These are phyloP conservation scores for Thalassaphorura encarpata DNA, from an alignment of 1,140 invertebrate genomes.

Conservation along the genomic window DNA sequence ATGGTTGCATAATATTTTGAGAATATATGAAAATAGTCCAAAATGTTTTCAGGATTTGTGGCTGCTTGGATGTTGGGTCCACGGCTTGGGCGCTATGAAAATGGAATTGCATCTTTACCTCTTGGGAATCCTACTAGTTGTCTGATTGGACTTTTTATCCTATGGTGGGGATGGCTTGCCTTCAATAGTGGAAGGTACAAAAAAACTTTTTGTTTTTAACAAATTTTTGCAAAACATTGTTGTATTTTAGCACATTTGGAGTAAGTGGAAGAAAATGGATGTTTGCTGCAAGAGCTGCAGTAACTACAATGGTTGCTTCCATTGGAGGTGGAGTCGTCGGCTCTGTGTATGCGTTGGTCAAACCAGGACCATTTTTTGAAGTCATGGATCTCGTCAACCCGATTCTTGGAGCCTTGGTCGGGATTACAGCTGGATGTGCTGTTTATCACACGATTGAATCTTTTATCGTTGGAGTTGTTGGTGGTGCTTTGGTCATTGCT, in stretches of 20 bases:
- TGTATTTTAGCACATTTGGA: slow-evolving; percentile 42
- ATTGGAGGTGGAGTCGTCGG: slow-evolving; percentile 76
- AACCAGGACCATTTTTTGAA: slow-evolving; percentile 44
- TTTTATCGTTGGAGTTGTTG: slow-evolving; percentile 67
- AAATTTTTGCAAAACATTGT: neutral
- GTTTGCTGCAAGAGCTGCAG: slow-evolving; percentile 76
- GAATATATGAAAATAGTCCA: too few species aligned
- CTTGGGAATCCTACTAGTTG: slow-evolving; percentile 82
- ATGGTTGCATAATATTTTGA: too few species aligned
- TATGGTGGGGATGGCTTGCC: slow-evolving; percentile 92
- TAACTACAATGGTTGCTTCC: slow-evolving; percentile 77
- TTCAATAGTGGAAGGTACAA: slow-evolving; percentile 69
- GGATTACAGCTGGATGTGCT: slow-evolving; percentile 69
- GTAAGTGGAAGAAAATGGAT: slow-evolving; percentile 65
- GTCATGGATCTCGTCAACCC: slow-evolving; percentile 81
- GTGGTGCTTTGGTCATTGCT: slow-evolving; percentile 61
- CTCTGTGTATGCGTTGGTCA: slow-evolving; percentile 51
- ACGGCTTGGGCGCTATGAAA: slow-evolving; percentile 70
- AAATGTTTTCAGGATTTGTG: slow-evolving; percentile 40
- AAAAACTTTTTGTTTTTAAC: too few species aligned
- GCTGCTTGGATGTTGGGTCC: slow-evolving; percentile 84
- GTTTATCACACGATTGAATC: slow-evolving; percentile 77
- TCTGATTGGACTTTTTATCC: slow-evolving; percentile 79
- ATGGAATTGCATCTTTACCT: slow-evolving; percentile 60
- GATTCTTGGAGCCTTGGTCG: slow-evolving; percentile 71